Percentiles rank a stretch among this genome's conserved stretches.
phyloP scores from a whole-genome alignment of 2,888 invertebrate species.

The Cheilosia soror region DNA sequence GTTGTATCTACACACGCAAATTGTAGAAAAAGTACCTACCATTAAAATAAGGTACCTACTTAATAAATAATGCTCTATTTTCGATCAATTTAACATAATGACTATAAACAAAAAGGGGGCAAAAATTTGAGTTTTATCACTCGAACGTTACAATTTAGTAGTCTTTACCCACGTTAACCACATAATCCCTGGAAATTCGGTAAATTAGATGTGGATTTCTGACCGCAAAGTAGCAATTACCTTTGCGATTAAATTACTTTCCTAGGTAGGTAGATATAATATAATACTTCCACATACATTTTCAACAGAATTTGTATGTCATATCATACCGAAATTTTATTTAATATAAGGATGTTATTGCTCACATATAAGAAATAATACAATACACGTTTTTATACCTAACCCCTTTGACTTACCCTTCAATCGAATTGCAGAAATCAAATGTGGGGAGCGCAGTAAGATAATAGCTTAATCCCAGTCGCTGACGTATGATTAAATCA shows the following conservation, averaged over 20 bases:
- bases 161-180: slow-evolving; percentile 41
- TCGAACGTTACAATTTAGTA: slow-evolving; percentile 32
- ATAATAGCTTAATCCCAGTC: slow-evolving; percentile 74
- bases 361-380: not conserved
- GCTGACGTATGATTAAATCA: slow-evolving; percentile 73
- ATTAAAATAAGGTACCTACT: slow-evolving; percentile 27
- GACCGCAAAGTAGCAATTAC: slow-evolving; percentile 66
- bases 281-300: not conserved
- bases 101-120: slow-evolving; percentile 10
- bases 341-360: slow-evolving; percentile 16
- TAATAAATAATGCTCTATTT: slow-evolving; percentile 52
- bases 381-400: slow-evolving; percentile 11
- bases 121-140: slow-evolving; percentile 37
- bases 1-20: slow-evolving; percentile 26
- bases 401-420: slow-evolving; percentile 63
- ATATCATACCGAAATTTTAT: slow-evolving; percentile 28
- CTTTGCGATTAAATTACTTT: slow-evolving; percentile 54
- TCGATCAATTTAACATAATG: slow-evolving; percentile 58
- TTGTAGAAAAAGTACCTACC: slow-evolving; percentile 38
- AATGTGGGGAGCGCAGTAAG: slow-evolving; percentile 56
- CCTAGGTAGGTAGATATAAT: not conserved
- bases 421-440: slow-evolving; percentile 52
- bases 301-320: slow-evolving; percentile 15
- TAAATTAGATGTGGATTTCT: slow-evolving; percentile 59
- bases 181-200: slow-evolving; percentile 52